Base-by-base conservation (phyloP, 2,113 vertebrate genomes). In the Nymphicus hollandicus region DNA sequence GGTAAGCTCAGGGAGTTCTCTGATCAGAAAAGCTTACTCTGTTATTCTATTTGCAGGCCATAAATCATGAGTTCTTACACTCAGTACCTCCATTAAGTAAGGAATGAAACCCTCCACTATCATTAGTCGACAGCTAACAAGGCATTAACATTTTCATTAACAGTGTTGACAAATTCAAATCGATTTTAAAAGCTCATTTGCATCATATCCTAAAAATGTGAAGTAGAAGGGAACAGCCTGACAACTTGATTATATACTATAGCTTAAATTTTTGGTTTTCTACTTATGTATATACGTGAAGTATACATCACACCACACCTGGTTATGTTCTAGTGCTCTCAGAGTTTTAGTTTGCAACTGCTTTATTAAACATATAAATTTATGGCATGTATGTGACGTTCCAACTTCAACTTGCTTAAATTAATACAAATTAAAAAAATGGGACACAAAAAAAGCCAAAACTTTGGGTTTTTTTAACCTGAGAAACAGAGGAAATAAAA, bases 11-110 rank as follows among this genome's bases (percentile, higher is more conserved):
- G 52, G 92, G 91, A 95, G 93, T 31, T 47, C 86, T 86, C 58
- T 3, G 63, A 96, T 91, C 96, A 94, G 91, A 49, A 91, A 13
- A 91, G 91, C 96, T 97, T 94, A 29, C 88, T n/a, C 74, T 24
- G 82, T 3, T 63, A 81, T 91, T 89, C 65, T 81, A 86, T 81
- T 49, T 60, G 53, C 87, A 95, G 68, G 74, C 61, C 72, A 94
- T 94, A 95, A 95, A 96, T 97, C 96, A 89, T 82, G 44, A 58
- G 86, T 91, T 55, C 94, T 96, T 89, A 72, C 78, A 52, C 65
- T 76, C 2, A 1, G 35, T 47, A 72, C 77, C 74, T 68, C 47
- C 49, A 11, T 49, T 55, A 78, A 82, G 93, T 27, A 78, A 86
- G 93, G 88, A 86, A 89, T 60, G 64, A 94, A 90, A 69, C 60